Conservation (phyloP, 2,797 vertebrate species). For the Tarsius wallacei region DNA sequence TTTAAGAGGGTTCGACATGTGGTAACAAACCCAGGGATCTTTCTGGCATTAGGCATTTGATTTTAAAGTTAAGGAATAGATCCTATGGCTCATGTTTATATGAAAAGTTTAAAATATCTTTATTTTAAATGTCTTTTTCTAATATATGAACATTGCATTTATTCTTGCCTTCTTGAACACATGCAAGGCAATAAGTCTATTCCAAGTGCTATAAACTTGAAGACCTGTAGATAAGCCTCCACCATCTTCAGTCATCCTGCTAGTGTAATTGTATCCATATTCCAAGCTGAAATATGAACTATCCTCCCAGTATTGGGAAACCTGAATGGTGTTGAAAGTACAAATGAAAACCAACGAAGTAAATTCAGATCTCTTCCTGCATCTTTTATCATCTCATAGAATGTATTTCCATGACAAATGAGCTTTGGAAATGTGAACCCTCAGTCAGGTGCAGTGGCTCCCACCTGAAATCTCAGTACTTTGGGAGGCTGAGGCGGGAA, state of each 20-base stretch:
- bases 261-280: neutral
- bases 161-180: neutral
- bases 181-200: neutral
- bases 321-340: neutral
- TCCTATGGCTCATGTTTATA: neutral
- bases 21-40: neutral
- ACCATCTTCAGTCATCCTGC: neutral
- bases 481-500: too few relatives aligned
- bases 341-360: neutral
- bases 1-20: neutral
- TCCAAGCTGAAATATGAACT: neutral
- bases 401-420: neutral
- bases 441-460: neutral
- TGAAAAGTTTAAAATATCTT: neutral
- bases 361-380: constrained; percentile 13
- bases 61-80: constrained; percentile 33
- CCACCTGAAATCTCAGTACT: too few relatives aligned
- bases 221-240: neutral
- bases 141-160: neutral
- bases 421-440: constrained; percentile 12
- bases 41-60: constrained; percentile 49
- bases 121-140: neutral
- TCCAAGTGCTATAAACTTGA: constrained; percentile 8
- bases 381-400: neutral
- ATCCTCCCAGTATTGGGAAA: neutral